Evolutionary conservation across 2,797 vertebrate genomes (phyloP).

Genomic region (Lepilemur ruficaudatus): DNA sequence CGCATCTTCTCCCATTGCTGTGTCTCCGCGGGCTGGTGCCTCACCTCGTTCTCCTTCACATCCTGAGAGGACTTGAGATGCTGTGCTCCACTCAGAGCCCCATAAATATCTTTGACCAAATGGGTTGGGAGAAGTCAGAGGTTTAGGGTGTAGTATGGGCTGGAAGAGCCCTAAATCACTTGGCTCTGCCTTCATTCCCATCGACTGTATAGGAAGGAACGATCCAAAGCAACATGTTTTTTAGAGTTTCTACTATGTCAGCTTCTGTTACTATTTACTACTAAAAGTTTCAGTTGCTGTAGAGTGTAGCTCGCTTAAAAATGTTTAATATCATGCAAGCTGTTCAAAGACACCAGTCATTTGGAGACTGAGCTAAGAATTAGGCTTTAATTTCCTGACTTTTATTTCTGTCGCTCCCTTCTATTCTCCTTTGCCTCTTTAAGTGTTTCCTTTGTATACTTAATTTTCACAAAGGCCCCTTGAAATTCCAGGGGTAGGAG

Average conservation of each 20-base stretch:
- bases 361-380: neutral
- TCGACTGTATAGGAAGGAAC: neutral
- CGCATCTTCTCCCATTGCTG: accelerated
- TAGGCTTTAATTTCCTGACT: neutral
- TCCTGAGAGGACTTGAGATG: neutral
- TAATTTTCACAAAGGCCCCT: neutral
- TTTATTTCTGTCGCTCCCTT: neutral
- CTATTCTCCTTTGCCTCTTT: neutral
- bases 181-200: neutral
- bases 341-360: neutral
- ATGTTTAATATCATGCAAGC: neutral
- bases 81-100: accelerated
- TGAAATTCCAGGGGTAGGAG: neutral
- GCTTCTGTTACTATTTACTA: neutral
- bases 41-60: neutral
- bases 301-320: neutral
- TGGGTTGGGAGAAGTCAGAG: neutral
- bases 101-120: neutral
- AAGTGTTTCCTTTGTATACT: neutral
- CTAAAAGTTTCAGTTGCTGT: neutral
- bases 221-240: neutral
- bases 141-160: neutral
- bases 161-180: accelerated
- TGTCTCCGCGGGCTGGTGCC: too few species aligned
- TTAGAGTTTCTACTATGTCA: neutral